These are phyloP conservation scores for Ceratina australensis DNA, from an alignment of 1,140 invertebrate genomes.

Conservation along the genomic window DNA sequence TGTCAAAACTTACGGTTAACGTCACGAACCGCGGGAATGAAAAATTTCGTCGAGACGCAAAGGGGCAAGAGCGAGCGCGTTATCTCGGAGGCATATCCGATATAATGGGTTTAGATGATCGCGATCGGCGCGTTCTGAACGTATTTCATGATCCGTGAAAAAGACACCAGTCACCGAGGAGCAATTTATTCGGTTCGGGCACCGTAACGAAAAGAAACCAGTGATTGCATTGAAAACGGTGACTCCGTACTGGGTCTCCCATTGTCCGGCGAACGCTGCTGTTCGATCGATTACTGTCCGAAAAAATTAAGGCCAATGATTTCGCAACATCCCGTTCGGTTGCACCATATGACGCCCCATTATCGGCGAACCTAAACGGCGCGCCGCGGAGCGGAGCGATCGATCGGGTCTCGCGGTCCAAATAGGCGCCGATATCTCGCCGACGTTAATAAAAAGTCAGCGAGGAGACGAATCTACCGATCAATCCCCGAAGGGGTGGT, in stretches of 20 bases:
- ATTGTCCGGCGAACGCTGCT: slow-evolving; percentile 24
- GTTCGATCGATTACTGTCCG: slow-evolving; percentile 52
- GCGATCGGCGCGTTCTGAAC: neutral
- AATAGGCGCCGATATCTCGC: neutral
- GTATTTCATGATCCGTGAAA: neutral
- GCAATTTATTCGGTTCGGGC: slow-evolving; percentile 36
- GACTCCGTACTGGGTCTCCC: neutral
- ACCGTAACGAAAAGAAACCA: slow-evolving; percentile 19
- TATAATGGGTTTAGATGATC: neutral
- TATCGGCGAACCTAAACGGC: neutral
- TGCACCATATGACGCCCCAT: slow-evolving; percentile 28
- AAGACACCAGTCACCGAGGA: slow-evolving; percentile 31
- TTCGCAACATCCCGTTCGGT: slow-evolving; percentile 53
- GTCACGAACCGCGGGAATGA: neutral
- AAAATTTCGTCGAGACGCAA: neutral
- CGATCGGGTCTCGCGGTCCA: slow-evolving; percentile 1
- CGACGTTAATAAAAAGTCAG: too few relatives aligned
- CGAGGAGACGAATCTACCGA: too few relatives aligned
- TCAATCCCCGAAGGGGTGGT: too few relatives aligned
- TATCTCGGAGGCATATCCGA: neutral
- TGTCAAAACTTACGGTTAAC: neutral
- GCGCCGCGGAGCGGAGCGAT: neutral
- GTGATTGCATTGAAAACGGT: slow-evolving; percentile 18
- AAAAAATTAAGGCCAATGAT: slow-evolving; percentile 68
- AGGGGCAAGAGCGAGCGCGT: neutral